phyloP scores from a whole-genome alignment of 2,888 invertebrate genomes.

The Belgica antarctica region DNA sequence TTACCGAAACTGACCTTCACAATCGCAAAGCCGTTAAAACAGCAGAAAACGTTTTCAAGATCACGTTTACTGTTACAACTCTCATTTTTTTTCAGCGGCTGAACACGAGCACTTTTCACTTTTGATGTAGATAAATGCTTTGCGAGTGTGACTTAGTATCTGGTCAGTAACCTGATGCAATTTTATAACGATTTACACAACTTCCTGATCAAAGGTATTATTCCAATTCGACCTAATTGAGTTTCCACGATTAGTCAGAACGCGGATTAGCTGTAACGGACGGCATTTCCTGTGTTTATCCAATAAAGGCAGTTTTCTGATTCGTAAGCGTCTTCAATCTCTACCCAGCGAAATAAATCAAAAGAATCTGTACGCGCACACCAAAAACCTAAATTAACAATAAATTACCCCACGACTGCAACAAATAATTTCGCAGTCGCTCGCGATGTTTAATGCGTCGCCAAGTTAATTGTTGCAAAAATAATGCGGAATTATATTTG shows the following conservation, averaged over 20 bases:
- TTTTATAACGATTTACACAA: background rate
- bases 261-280: background rate
- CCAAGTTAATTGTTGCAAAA: too few relatives aligned
- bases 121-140: background rate
- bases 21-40: background rate
- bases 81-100: background rate
- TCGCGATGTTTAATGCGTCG: too few relatives aligned
- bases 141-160: background rate
- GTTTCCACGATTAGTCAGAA: constrained; percentile 30
- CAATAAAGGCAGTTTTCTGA: constrained; percentile 23
- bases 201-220: background rate
- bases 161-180: constrained; percentile 4
- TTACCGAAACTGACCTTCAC: background rate
- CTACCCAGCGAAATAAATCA: background rate
- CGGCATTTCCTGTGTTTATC: constrained; percentile 32
- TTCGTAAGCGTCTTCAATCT: background rate
- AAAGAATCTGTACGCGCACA: background rate
- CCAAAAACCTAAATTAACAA: background rate
- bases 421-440: too few relatives aligned
- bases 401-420: background rate
- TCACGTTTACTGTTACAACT: background rate
- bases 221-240: constrained; percentile 24
- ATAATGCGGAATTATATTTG: too few relatives aligned
- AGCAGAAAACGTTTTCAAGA: constrained; percentile 2
- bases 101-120: background rate